A percentile compares a stretch with the other conserved stretches of the same genome.
Evolutionary conservation across 2,797 vertebrate species (phyloP).

Genomic region (Arnoldichthys spilopterus): DNA sequence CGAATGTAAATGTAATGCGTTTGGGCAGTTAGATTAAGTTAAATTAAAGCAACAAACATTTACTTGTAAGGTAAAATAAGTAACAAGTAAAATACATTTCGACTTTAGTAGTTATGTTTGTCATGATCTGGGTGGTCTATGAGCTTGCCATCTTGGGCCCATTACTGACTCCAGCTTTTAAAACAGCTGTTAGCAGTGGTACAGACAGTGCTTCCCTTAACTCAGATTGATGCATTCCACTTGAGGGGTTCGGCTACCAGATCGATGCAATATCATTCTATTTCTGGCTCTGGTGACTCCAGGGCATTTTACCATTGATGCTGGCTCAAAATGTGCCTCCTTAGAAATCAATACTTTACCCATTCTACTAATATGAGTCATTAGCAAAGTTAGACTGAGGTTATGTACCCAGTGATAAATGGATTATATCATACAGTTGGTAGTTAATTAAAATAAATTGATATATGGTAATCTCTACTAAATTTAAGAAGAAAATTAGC

Average conservation of each 20-base stretch:
- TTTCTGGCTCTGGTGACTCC: slow-evolving; percentile 50
- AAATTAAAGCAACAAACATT: neutral
- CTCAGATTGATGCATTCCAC: slow-evolving; percentile 35
- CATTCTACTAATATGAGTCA: slow-evolving; percentile 36
- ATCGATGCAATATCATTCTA: slow-evolving; percentile 42
- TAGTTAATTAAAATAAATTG: slow-evolving; percentile 42
- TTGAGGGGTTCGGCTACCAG: slow-evolving; percentile 9
- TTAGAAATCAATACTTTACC: slow-evolving; percentile 45
- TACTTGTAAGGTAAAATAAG: too few species aligned
- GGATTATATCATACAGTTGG: slow-evolving; percentile 18
- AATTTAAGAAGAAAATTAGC: slow-evolving; percentile 30
- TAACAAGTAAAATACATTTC: neutral
- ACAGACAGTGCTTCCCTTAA: slow-evolving; percentile 22
- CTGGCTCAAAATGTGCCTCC: slow-evolving; percentile 33
- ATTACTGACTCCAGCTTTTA: slow-evolving; percentile 12
- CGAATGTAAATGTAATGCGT: neutral
- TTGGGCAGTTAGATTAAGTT: neutral
- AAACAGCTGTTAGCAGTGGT: slow-evolving; percentile 33
- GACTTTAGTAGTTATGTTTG: neutral
- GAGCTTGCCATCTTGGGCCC: neutral
- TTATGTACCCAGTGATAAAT: neutral
- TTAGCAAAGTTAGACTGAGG: slow-evolving; percentile 22
- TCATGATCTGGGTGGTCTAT: neutral
- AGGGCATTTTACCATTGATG: slow-evolving; percentile 33
- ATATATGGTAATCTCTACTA: slow-evolving; percentile 1